A percentile compares a stretch with the other conserved stretches of the same genome.
Conservation (phyloP, 2,888 invertebrate genomes). For the Ecdyonurus torrentis region DNA sequence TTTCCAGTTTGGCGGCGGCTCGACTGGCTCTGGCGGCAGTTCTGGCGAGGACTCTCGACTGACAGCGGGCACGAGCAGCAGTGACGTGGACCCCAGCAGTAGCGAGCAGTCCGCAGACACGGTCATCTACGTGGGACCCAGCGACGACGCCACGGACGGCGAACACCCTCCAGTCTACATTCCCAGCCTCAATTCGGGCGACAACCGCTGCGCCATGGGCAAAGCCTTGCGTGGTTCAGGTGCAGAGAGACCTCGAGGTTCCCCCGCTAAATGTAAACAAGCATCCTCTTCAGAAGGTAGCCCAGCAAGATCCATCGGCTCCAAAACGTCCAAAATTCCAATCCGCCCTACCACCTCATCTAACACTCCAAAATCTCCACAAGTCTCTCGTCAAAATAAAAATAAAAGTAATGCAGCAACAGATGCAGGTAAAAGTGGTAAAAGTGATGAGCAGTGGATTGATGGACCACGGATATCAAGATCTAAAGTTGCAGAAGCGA, state of each 20-base stretch:
- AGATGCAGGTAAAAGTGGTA: slow-evolving; percentile 23
- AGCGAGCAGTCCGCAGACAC: slow-evolving; percentile 96
- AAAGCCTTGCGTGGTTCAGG: slow-evolving; percentile 63
- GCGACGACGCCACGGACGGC: slow-evolving; percentile 82
- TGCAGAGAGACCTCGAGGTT: slow-evolving; percentile 33
- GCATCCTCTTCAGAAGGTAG: slow-evolving; percentile 2
- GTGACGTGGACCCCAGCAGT: slow-evolving; percentile 88
- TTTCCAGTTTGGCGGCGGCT: slow-evolving; percentile 21
- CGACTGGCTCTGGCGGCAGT: slow-evolving; percentile 33
- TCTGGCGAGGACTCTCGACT: slow-evolving; percentile 35
- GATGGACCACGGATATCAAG: slow-evolving; percentile 82
- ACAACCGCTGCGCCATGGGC: slow-evolving; percentile 66
- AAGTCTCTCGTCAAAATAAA: slow-evolving; percentile 28
- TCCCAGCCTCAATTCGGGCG: slow-evolving; percentile 70
- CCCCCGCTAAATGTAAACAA: slow-evolving; percentile 4
- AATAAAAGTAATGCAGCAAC: slow-evolving; percentile 11
- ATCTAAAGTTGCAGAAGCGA: slow-evolving; percentile 16
- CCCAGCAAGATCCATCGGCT: neutral
- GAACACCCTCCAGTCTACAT: slow-evolving; percentile 89
- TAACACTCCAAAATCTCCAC: slow-evolving; percentile 36
- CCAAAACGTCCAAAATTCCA: slow-evolving; percentile 1
- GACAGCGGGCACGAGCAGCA: slow-evolving; percentile 41
- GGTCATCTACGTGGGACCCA: slow-evolving; percentile 83
- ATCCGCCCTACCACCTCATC: slow-evolving; percentile 25
- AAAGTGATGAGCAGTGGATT: slow-evolving; percentile 88